A percentile compares a stretch with the other conserved stretches of the same genome.
Evolutionary conservation across 2,888 invertebrate genomes (phyloP).

Genomic region (Lobophora halterata): DNA sequence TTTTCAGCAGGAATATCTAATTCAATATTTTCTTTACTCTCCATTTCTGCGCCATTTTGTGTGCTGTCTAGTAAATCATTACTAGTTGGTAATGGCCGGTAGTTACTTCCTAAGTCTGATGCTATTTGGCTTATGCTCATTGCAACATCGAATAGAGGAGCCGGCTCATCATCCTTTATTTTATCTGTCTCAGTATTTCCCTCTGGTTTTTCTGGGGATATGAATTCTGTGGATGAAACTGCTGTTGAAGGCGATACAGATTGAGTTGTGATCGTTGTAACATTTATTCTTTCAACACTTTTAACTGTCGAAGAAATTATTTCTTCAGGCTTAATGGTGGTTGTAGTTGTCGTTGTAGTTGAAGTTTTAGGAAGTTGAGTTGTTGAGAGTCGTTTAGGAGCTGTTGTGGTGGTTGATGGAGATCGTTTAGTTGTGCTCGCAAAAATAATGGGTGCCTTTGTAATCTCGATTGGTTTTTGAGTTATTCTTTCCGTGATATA

Average conservation of each 20-base stretch:
- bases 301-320: conserved; percentile 31
- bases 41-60: conserved; percentile 50
- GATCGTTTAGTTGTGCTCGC: conserved; percentile 37
- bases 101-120: conserved; percentile 65
- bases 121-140: conserved; percentile 77
- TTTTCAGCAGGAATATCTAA: conserved; percentile 59
- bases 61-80: conserved; percentile 57
- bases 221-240: conserved; percentile 56
- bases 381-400: conserved; percentile 29
- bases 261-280: conserved; percentile 69
- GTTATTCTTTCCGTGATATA: conserved; percentile 54
- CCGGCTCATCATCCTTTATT: conserved; percentile 41
- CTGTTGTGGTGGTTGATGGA: conserved; percentile 33
- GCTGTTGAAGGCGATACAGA: conserved; percentile 68
- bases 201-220: conserved; percentile 36
- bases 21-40: conserved; percentile 70
- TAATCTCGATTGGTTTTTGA: conserved; percentile 34
- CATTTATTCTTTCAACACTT: conserved; percentile 52
- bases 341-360: conserved; percentile 26
- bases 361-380: conserved; percentile 23
- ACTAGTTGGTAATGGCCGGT: conserved; percentile 59
- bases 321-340: conserved; percentile 13
- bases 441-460: conserved; percentile 28
- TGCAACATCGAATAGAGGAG: conserved; percentile 67
- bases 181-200: conserved; percentile 19